Evolutionary conservation across 2,113 vertebrate species (phyloP), one percentile per base, ranked within the genome.

Genomic region (Melanostigma gelatinosum): DNA sequence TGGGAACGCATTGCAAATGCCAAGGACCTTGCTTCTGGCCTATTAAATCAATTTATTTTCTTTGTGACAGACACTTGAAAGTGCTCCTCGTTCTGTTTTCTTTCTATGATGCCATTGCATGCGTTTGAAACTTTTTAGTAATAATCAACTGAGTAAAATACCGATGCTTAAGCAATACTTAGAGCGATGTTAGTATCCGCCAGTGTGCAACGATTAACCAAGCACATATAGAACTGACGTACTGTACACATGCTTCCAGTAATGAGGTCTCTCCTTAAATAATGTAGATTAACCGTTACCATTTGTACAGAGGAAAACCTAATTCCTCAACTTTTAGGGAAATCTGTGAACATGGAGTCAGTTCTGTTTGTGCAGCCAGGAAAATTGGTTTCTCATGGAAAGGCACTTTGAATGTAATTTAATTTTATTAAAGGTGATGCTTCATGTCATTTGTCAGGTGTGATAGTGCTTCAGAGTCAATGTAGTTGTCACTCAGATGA

Each of bases 351-450:
- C 83, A 84, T 86, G 75, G 87, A 89, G 80, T 83, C 42, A 42
- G 72, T 80, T 87, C 27, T 87, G 81, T 87, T 89, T 90, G 86
- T 91, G 85, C 87, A 78, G 86, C 85, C 86, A 65, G 80, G 75
- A 83, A 87, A 77, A 63, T 62, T 71, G 58, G 83, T 87, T 90
- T 88, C 77, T 89, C 71, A 83, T 90, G 79, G 75, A 85, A 89
- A 85, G 87, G 89, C 85, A 87, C 79, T 81, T 69, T 89, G 91
- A 92, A 93, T 94, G 93, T 93, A 90, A 93, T 82, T 85, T 90
- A 50, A 90, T 90, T 93, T 91, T 77, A 93, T 93, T 93, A 93
- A 93, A 93, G 87, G 71, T 90, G 88, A 88, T 90, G 85, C 80
- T 87, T 87, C 88, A 80, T 92, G 89, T 88, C 76, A 80, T 83